Conservation (phyloP, 2,888 invertebrate species). For the Nematopogon swammerdamellus region DNA sequence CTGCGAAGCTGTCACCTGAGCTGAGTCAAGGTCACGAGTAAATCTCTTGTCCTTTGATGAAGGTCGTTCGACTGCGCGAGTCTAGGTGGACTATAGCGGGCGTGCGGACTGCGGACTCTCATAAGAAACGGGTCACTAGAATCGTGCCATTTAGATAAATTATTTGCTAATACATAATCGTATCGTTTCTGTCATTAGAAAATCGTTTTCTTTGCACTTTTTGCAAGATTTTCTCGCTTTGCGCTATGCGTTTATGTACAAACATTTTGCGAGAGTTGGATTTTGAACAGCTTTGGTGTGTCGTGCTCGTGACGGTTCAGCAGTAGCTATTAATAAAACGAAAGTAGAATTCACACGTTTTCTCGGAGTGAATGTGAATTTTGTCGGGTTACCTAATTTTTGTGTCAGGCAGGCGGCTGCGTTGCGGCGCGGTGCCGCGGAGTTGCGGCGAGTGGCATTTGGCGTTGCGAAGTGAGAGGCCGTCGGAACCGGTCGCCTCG, state of each 20-base stretch:
- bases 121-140: no score
- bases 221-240: no score
- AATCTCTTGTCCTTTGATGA: slow-evolving; percentile 47
- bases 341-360: slow-evolving; percentile 9
- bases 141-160: no score
- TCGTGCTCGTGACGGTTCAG: background rate
- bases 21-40: slow-evolving; percentile 50
- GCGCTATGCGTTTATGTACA: no score
- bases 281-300: slow-evolving; percentile 13
- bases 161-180: no score
- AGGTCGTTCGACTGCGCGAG: slow-evolving; percentile 37
- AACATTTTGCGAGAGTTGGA: no score
- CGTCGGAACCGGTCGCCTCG: slow-evolving; percentile 47
- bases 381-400: slow-evolving; percentile 54
- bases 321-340: background rate
- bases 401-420: slow-evolving; percentile 20
- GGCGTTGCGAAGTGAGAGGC: slow-evolving; percentile 55
- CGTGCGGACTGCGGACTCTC: no score
- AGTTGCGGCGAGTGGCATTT: slow-evolving; percentile 33
- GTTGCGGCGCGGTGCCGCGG: background rate
- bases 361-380: slow-evolving; percentile 36
- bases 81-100: no score
- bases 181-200: no score
- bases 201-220: no score
- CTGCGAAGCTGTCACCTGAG: slow-evolving; percentile 14